Conservation (phyloP, 2,113 vertebrate species). For the Ailurus styani region DNA sequence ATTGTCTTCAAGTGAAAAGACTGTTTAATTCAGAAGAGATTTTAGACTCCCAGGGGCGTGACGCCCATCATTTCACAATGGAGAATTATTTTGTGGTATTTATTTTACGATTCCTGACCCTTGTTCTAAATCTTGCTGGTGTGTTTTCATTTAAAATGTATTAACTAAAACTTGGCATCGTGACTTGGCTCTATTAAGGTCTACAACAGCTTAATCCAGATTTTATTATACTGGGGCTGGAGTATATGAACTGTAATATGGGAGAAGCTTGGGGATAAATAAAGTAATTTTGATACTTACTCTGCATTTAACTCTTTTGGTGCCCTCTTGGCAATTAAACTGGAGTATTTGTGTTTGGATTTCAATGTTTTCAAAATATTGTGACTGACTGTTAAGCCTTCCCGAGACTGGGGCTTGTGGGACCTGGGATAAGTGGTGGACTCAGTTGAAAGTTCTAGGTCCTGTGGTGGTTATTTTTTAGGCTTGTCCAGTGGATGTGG, state of each 20-base stretch:
- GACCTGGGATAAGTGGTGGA: neutral
- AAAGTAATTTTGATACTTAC: neutral
- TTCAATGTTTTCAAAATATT: neutral
- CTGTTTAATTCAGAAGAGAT: slow-evolving; percentile 53
- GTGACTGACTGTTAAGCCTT: neutral
- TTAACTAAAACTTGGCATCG: slow-evolving; percentile 68
- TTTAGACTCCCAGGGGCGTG: slow-evolving; percentile 28
- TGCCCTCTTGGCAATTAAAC: neutral
- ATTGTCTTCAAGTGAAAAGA: slow-evolving; percentile 45
- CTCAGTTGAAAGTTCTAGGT: neutral
- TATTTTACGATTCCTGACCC: slow-evolving; percentile 69
- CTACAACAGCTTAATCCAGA: slow-evolving; percentile 73
- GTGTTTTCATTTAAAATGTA: slow-evolving; percentile 81
- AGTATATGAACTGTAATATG: slow-evolving; percentile 37
- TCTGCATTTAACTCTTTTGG: slow-evolving; percentile 54
- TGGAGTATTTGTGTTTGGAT: neutral
- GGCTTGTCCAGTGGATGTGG: neutral
- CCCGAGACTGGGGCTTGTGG: neutral
- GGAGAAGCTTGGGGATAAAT: slow-evolving; percentile 38
- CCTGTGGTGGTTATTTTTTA: neutral
- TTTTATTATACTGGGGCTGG: slow-evolving; percentile 67
- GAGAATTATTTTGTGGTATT: slow-evolving; percentile 71
- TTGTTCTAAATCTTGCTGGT: slow-evolving; percentile 70
- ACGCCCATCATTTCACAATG: slow-evolving; percentile 39
- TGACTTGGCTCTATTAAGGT: slow-evolving; percentile 59